Evolutionary conservation across 1,140 invertebrate genomes (phyloP).

Genomic region (Hyles vespertilio): DNA sequence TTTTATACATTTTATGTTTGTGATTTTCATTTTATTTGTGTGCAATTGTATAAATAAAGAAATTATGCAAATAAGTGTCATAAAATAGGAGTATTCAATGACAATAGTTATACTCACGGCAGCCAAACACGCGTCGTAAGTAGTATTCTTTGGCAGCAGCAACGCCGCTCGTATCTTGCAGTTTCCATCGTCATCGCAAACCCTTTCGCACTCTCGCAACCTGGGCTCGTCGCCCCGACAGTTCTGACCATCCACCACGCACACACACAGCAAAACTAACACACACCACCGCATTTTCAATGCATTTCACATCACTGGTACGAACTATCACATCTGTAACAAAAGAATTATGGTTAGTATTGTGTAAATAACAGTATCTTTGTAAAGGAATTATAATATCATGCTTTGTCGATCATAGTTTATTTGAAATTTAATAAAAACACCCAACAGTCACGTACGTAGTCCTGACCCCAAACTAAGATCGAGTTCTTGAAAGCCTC

Average conservation of each 20-base stretch:
- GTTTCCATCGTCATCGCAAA: conserved; percentile 62
- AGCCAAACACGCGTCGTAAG: conserved; percentile 69
- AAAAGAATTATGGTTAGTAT: conserved; percentile 15
- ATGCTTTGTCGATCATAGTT: too few species aligned
- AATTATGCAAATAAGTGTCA: too few species aligned
- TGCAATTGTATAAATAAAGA: too few species aligned
- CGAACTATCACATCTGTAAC: conserved; percentile 32
- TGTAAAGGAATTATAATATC: too few species aligned
- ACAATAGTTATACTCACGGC: conserved; percentile 59
- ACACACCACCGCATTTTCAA: conserved; percentile 42
- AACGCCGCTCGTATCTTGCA: conserved; percentile 77
- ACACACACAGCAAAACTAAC: conserved; percentile 30
- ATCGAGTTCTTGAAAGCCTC: too few species aligned
- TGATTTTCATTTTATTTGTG: too few species aligned
- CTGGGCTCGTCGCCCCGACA: conserved; percentile 65
- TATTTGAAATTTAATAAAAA: too few species aligned
- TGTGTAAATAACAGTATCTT: too few species aligned
- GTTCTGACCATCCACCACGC: conserved; percentile 30
- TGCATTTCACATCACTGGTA: conserved; percentile 28
- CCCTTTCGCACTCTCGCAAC: conserved; percentile 63
- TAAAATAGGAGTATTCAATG: too few species aligned
- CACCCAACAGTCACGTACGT: too few species aligned
- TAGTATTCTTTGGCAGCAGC: conserved; percentile 74
- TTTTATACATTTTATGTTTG: too few species aligned
- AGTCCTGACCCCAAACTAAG: too few species aligned